These are phyloP conservation scores for Channa striata DNA, from an alignment of 2,797 vertebrate genomes.

Conservation along the genomic window DNA sequence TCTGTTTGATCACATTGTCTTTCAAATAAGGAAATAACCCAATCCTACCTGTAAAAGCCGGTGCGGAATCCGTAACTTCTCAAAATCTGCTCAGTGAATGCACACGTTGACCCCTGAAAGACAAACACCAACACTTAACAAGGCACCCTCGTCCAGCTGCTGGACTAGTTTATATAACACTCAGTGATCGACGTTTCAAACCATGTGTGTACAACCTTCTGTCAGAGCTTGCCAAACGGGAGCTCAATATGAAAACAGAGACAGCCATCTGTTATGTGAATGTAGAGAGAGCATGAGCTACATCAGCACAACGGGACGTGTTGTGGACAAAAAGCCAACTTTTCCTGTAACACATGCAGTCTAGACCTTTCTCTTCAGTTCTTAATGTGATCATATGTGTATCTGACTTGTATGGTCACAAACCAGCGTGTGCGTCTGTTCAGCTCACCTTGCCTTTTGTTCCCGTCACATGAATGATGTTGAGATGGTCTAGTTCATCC, in stretches of 20 bases:
- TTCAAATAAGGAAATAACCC: too few species aligned
- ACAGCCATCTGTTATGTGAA: neutral
- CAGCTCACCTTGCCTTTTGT: constrained; percentile 95
- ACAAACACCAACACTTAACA: constrained; percentile 1
- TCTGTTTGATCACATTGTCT: neutral
- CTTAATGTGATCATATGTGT: too few species aligned
- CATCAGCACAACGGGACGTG: neutral
- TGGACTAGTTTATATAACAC: neutral
- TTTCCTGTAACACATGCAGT: neutral
- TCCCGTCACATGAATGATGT: constrained; percentile 96
- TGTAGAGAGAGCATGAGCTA: neutral
- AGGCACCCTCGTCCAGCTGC: neutral
- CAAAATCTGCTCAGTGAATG: constrained; percentile 94
- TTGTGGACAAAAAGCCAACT: too few species aligned
- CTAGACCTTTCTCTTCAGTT: neutral
- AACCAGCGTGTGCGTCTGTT: neutral
- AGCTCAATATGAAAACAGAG: neutral
- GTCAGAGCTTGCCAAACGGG: neutral
- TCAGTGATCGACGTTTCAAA: neutral
- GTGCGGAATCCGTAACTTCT: constrained; percentile 92
- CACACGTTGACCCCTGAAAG: constrained; percentile 92
- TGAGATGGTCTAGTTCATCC: constrained; percentile 90
- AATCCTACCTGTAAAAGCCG: constrained; percentile 93
- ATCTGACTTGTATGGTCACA: neutral
- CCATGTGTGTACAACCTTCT: constrained; percentile 16